Percentiles rank a stretch among this genome's conserved stretches.
Evolutionary conservation across 2,113 vertebrate genomes (phyloP).

Genomic region (Entomyzon cyanotis): DNA sequence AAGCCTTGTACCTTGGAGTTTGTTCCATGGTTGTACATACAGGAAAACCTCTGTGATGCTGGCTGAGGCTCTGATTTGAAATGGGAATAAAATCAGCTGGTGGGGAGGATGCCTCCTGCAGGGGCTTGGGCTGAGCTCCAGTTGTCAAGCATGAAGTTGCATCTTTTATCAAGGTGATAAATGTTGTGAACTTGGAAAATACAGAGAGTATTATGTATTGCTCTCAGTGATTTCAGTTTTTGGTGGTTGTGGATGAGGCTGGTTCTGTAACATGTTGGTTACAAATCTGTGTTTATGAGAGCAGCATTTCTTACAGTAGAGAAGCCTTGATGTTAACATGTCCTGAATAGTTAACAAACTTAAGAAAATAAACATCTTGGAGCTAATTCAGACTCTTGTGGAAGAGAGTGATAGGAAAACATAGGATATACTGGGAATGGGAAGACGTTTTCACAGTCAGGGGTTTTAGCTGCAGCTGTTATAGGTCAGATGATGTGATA

Average conservation of each 20-base stretch:
- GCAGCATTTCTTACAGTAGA: background rate
- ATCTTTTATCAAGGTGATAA: background rate
- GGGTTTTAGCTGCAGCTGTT: slow-evolving; percentile 14
- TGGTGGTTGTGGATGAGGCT: background rate
- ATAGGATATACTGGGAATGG: background rate
- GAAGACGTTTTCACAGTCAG: background rate
- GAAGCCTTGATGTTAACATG: background rate
- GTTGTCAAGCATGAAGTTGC: background rate
- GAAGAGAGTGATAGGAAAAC: background rate
- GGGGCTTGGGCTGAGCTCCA: background rate
- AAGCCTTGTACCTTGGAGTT: background rate
- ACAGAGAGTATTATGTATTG: background rate
- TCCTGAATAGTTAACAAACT: background rate
- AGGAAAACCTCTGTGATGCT: background rate
- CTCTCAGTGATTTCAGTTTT: background rate
- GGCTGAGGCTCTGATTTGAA: background rate
- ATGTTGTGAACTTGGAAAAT: background rate
- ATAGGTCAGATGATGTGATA: background rate
- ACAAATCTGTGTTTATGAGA: background rate
- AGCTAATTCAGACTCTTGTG: background rate
- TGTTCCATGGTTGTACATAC: background rate
- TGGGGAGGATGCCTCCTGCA: background rate
- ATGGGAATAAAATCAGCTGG: background rate
- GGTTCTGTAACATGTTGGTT: background rate
- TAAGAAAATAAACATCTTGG: slow-evolving; percentile 9